Base-by-base conservation (phyloP, 2,113 vertebrate genomes). In the Hydrochoerus hydrochaeris region DNA sequence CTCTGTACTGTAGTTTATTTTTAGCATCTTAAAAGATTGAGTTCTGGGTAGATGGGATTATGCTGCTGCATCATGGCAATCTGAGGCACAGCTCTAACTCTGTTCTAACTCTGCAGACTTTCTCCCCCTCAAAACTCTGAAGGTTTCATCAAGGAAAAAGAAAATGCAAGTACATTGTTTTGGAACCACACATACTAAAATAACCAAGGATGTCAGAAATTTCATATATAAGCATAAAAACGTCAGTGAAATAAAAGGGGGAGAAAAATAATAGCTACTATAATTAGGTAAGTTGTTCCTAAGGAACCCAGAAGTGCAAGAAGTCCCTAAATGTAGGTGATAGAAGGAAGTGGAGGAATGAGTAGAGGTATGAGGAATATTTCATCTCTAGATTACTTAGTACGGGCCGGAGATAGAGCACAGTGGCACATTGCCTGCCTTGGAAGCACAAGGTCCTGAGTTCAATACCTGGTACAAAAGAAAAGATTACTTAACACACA, bases 311-410 rank as follows among this genome's bases (percentile, higher is more conserved):
- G 54, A 62, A 52, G 52, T 73, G 38, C 85, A 65, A 49, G 73
- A 87, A 73, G 52, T 80, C 38, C 41, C 60, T 13, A 77, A 49
- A 52, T 90, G 38, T 19, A 84, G 49, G n/a, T 54, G 67, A 96
- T 26, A 24, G 49, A 58, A 82, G 26, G 41, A 26, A 84, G 52
- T 41, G 44, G 20, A 94, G 19, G 73, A n/a, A n/a, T 32, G 26
- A 94, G 69, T 41, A 96, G 35, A 62, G 41, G 52, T 65, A 62
- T 80, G 65, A 96, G 81, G 95, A 85, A 95, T 96, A 95, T 71
- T 65, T 19, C 49, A 75, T 81, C 65, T 93, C 60, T 88, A 77
- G 52, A 93, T 94, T 88, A 95, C 38, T 88, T 81, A 38, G 57
- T 81, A 54, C 16, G 54, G 54, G 54, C 54, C 54, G 16, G 54